Conservation (phyloP, 1,140 invertebrate genomes). For the Wiebesia pumilae region DNA sequence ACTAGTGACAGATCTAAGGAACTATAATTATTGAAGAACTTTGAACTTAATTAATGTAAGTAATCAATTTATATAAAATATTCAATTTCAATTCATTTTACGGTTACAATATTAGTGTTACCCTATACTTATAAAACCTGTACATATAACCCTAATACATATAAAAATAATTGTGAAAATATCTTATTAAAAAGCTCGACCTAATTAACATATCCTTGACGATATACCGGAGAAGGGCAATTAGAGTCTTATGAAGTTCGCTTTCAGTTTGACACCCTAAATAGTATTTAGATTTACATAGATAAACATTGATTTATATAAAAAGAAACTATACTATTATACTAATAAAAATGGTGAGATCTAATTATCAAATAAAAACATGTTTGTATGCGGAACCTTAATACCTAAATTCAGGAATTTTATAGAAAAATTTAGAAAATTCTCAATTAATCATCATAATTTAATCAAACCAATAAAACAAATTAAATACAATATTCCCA, state of each 20-base stretch:
- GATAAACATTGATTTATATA: neutral
- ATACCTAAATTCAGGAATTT: no score
- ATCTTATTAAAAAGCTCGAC: constrained; percentile 46
- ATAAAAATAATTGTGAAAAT: constrained; percentile 47
- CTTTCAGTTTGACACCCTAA: neutral
- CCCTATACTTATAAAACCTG: no score
- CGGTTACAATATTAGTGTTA: neutral
- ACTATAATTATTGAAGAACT: no score
- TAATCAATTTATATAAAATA: neutral
- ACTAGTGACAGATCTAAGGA: no score
- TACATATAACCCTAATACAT: neutral
- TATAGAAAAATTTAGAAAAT: no score
- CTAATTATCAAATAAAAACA: neutral
- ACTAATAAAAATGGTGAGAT: neutral
- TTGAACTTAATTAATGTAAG: neutral
- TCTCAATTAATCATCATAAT: no score
- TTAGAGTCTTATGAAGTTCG: constrained; percentile 13
- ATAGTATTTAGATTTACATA: neutral
- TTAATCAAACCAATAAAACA: no score
- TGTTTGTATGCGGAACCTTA: no score
- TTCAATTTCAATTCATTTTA: neutral
- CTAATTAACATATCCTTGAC: constrained; percentile 42
- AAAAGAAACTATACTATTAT: neutral
- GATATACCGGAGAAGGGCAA: constrained; percentile 7
- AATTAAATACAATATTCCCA: no score